A percentile compares a stretch with the other conserved stretches of the same genome.
phyloP scores from a whole-genome alignment of 1,140 invertebrate genomes.

The Pseudomyrmex gracilis region DNA sequence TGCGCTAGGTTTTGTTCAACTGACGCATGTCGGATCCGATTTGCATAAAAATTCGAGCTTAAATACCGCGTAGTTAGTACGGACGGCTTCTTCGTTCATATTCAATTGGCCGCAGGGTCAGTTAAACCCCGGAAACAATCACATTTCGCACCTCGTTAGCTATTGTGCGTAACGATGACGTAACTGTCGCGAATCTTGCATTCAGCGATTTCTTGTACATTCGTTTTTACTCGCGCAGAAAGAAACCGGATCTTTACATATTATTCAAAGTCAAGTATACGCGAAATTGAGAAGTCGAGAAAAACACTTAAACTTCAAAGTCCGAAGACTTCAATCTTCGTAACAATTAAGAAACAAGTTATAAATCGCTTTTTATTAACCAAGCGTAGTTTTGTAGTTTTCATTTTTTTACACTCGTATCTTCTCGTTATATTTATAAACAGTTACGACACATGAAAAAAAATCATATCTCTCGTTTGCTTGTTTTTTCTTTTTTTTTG shows the following conservation, averaged over 20 bases:
- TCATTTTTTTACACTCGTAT: background rate
- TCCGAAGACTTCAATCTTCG: no score
- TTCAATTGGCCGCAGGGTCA: slow-evolving; percentile 54
- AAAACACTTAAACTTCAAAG: background rate
- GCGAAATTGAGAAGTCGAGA: background rate
- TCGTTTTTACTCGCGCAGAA: slow-evolving; percentile 19
- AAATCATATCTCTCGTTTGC: background rate
- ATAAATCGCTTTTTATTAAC: background rate
- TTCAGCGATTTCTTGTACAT: background rate
- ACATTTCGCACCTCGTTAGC: slow-evolving; percentile 46
- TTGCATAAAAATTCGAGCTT: slow-evolving; percentile 40
- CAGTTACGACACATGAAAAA: background rate
- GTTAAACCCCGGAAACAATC: slow-evolving; percentile 54
- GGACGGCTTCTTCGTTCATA: slow-evolving; percentile 39
- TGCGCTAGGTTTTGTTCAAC: background rate
- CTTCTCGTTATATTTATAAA: background rate
- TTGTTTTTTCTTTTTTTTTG: background rate
- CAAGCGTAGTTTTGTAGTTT: background rate
- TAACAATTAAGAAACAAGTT: background rate
- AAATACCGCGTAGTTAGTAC: slow-evolving; percentile 33
- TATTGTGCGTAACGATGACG: background rate
- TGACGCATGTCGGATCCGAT: background rate
- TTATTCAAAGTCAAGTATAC: background rate
- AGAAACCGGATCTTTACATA: slow-evolving; percentile 11
- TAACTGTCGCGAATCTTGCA: slow-evolving; percentile 22